Conservation (phyloP, 37 sponge, comb jelly and placozoan species). For the Ephydatia muelleri region DNA sequence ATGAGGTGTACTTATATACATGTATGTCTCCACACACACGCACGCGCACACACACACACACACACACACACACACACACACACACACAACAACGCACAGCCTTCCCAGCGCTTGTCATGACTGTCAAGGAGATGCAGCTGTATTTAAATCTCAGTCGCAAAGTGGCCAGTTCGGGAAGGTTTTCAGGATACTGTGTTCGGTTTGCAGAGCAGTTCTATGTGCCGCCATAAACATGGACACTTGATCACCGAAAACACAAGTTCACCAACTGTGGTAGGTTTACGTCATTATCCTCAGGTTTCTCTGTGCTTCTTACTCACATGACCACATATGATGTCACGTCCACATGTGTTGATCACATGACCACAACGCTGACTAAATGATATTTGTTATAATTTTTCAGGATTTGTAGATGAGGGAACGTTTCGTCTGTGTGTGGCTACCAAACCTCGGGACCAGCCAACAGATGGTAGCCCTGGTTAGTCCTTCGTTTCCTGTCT, state of each 20-base stretch:
- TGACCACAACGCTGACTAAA: no score
- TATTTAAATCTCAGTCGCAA: constrained; percentile 62
- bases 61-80: neutral
- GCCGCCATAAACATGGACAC: constrained; percentile 68
- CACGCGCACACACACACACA: no score
- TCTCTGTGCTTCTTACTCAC: neutral
- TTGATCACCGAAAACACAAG: constrained; percentile 47
- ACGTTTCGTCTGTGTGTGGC: constrained; percentile 57
- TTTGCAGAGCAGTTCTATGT: constrained; percentile 72
- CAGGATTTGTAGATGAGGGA: no score
- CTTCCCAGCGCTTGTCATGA: constrained; percentile 75
- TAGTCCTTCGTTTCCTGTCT: neutral
- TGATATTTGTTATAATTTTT: no score
- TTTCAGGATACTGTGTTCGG: constrained; percentile 65
- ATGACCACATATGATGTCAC: neutral
- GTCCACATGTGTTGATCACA: no score
- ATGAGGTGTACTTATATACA: neutral
- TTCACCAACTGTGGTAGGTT: constrained; percentile 48
- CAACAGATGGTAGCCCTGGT: no score
- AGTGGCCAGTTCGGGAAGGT: constrained; percentile 59
- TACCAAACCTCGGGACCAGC: no score
- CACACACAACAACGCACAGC: constrained; percentile 25
- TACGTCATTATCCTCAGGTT: neutral
- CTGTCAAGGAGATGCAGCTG: constrained; percentile 76
- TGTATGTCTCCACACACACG: no score